Conservation (phyloP, 2,888 invertebrate genomes). For the Pimpla rufipes region DNA sequence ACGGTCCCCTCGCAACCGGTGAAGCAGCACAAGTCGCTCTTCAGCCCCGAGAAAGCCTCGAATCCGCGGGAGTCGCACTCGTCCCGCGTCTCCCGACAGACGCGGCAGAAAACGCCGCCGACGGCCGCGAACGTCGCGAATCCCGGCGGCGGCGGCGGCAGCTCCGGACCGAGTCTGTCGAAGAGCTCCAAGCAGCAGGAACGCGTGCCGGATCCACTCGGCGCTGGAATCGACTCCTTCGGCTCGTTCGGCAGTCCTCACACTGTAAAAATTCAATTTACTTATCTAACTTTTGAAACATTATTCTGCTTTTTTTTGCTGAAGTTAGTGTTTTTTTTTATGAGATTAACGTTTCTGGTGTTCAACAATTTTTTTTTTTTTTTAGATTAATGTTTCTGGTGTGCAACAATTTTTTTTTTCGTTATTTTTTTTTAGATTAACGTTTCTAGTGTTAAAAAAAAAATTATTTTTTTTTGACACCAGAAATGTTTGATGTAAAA, state of each 20-base stretch:
- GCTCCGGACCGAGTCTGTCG: background rate
- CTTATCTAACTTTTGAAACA: too few species aligned
- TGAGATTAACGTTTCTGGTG: too few species aligned
- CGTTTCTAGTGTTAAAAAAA: too few species aligned
- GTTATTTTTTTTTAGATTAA: too few species aligned
- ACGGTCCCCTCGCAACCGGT: conserved; percentile 76
- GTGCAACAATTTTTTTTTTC: too few species aligned
- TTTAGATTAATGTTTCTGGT: too few species aligned
- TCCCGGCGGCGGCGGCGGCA: conserved; percentile 72
- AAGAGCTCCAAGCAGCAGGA: conserved; percentile 66
- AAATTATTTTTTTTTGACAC: too few species aligned
- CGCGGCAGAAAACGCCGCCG: conserved; percentile 87
- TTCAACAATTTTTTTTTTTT: too few species aligned
- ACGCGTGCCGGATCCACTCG: conserved; percentile 61
- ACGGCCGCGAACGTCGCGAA: conserved; percentile 81
- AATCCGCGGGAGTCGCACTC: conserved; percentile 84
- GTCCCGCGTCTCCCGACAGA: conserved; percentile 85
- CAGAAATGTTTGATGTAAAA: too few species aligned
- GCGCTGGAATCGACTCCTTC: conserved; percentile 72
- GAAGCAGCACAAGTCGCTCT: conserved; percentile 86
- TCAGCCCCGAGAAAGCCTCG: conserved; percentile 89
- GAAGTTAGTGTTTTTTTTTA: too few species aligned
- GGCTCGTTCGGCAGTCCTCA: conserved; percentile 72
- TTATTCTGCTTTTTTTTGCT: too few species aligned
- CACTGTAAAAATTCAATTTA: too few species aligned